Conservation (phyloP, 2,888 invertebrate species). For the Dynastes grantii region DNA sequence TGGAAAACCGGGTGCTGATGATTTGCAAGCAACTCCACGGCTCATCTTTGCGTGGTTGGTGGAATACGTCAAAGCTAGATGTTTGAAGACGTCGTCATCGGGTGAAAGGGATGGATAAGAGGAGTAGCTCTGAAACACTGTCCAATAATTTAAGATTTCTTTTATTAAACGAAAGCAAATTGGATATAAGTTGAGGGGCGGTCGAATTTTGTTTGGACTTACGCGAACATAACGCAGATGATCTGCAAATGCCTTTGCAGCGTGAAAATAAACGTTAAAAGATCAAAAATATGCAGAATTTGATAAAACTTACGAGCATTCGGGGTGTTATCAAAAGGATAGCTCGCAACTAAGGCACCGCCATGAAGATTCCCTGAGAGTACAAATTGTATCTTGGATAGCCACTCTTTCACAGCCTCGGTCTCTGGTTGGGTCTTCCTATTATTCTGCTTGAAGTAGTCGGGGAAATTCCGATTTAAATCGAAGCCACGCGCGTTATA, state of each 20-base stretch:
- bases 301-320: slow-evolving; percentile 85
- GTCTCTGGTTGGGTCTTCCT: slow-evolving; percentile 95
- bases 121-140: slow-evolving; percentile 91
- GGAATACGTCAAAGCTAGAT: slow-evolving; percentile 88
- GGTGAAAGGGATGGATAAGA: slow-evolving; percentile 89
- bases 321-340: slow-evolving; percentile 97
- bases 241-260: slow-evolving; percentile 80
- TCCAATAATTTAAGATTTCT: slow-evolving; percentile 39
- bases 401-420: slow-evolving; percentile 94
- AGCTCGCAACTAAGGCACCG: slow-evolving; percentile 95
- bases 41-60: slow-evolving; percentile 93
- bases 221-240: slow-evolving; percentile 83
- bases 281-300: not conserved
- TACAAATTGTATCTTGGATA: slow-evolving; percentile 93
- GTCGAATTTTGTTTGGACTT: slow-evolving; percentile 66
- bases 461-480: slow-evolving; percentile 96
- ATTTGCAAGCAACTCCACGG: slow-evolving; percentile 86
- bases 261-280: not conserved
- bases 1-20: slow-evolving; percentile 83
- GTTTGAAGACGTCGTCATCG: slow-evolving; percentile 93
- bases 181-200: not conserved
- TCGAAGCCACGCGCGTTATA: slow-evolving; percentile 93
- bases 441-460: slow-evolving; percentile 92
- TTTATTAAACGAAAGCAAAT: not conserved
- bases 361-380: slow-evolving; percentile 96